Evolutionary conservation across 2,113 vertebrate species (phyloP), one percentile per base, ranked within the genome.

Genomic region (Amblyopsis rosae): DNA sequence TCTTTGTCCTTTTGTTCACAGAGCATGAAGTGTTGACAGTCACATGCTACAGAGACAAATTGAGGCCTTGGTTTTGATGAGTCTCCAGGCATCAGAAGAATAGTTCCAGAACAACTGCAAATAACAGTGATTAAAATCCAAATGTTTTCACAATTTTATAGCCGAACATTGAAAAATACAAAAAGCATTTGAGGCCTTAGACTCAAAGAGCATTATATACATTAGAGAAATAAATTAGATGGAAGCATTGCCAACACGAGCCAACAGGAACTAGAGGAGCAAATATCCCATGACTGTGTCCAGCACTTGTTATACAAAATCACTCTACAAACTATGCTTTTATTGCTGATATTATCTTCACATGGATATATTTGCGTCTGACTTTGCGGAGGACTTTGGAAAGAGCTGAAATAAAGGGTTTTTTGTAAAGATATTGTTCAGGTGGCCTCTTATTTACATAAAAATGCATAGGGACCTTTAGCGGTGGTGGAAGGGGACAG

Each of bases 41-140:
- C 57, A 59, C 69, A 68, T 62, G 78, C 80, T 82, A 86, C 67
- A 62, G 71, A 87, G 85, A 90, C 81, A 82, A 80, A 90, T 86
- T 65, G 73, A 76, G 66, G 59, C 59, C 41, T 53, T 1, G 69
- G 51, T 60, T 77, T 54, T 71, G 70, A 56, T 62, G 72, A 49
- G 19, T 76, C 67, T 79, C 72, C 71, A 75, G 70, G 59, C 58
- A 41, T 66, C n/a, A 59, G 69, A 83, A 46, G 47, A 65, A 82
- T 73, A 66, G 13, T 77, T 70, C 70, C 33, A 66, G 67, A 82
- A 82, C 67, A 66, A 63, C 49, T 0, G 47, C 48, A 58, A 69
- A 73, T 70, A 57, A 79, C 74, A 72, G 48, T 48, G 32, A 62
- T 72, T 70, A n/a, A n/a, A n/a, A n/a, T n/a, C n/a, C n/a, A n/a